Evolutionary conservation across 2,797 vertebrate species (phyloP), one percentile per base, ranked within the genome.

Genomic region (Kryptopterus vitreolus): DNA sequence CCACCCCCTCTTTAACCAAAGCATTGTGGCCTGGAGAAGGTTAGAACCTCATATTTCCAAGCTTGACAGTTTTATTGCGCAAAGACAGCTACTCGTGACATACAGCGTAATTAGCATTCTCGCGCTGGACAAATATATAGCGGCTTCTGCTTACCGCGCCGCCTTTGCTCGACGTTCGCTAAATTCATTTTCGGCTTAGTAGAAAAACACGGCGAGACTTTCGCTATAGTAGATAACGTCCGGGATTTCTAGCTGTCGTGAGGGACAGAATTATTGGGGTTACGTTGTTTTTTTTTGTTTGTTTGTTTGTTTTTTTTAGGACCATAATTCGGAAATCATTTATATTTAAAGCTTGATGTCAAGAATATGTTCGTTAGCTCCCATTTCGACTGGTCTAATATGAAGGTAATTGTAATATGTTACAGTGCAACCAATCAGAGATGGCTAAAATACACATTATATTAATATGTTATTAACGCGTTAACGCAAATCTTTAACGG

Each of bases 41-140:
- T 70, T 29, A 48, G 26, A 85, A 68, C 61, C 75, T 33, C 71
- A 65, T 65, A 65, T 71, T 78, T 83, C 70, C 66, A 71, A 76
- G 57, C 55, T 46, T 71, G 61, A 20, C 31, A 31, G 70, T 22
- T 20, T 63, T 71, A 53, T 55, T 76, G 26, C 22, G 33, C 31
- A 71, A 59, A 59, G 72, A 75, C 57, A 59, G 71, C 77, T 59
- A 81, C 74, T 65, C 70, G 11, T 74, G 33, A 48, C 71, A 69
- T 80, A 79, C 31, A 62, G 33, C 24, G 46, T 63, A 73, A 79
- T 79, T 79, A 79, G 58, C 69, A 38, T 52, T 53, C 69, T 71
- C 63, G 11, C 26, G 20, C 72, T 20, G 31, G 35, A 9, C 20
- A 43, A 75, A 59, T 75, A 59, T 75, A 75, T 29, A 11, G 35